Evolutionary conservation across 1,140 invertebrate genomes (phyloP), one percentile per base, ranked within the genome.

Genomic region (Zaprionus camerounensis): DNA sequence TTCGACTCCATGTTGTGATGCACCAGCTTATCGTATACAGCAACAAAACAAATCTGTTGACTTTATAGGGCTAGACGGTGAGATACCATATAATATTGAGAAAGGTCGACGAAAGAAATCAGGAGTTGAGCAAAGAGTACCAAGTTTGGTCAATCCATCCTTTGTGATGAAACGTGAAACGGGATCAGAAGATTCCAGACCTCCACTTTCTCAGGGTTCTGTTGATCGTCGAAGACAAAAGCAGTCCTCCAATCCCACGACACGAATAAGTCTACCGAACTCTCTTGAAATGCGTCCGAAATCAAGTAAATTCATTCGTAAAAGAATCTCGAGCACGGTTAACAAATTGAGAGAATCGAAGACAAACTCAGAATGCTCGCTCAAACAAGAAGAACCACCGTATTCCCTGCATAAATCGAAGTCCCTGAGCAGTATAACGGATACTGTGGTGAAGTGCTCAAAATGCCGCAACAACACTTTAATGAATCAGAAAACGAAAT

Each of bases 51-150:
- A 67, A 20, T 59, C 76, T 1, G 49, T 72, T 0, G 75, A 78
- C 0, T 71, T 78, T 46, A 20, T 51, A 2, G 36, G 7, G 2
- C 13, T 31, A 5, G 64, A 72, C 20, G 51, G 24, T 13, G 82
- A 84, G 15, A 70, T 84, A 46, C 82, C 82, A 2, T 65, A 76
- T 41, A 78, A 41, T 34, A n/a, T 75, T 20, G 13, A 4, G 3
- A 15, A 31, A 55, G 46, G 3, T 1, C 20, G 9, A 5, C 34
- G 9, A 15, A 28, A 11, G 38, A 15, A n/a, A 41, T n/a, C 38
- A 6, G 13, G 38, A 41, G 38, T 41, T 15, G 15, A 41, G 38
- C 2, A n/a, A 15, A 15, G 5, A n/a, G 5, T n/a, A 6, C 38
- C 5, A 41, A 41, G 0, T 41, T 4, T 41, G 38, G 38, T 5